phyloP scores from a whole-genome alignment of 2,888 invertebrate species.

The Sarcophaga subvicina region DNA sequence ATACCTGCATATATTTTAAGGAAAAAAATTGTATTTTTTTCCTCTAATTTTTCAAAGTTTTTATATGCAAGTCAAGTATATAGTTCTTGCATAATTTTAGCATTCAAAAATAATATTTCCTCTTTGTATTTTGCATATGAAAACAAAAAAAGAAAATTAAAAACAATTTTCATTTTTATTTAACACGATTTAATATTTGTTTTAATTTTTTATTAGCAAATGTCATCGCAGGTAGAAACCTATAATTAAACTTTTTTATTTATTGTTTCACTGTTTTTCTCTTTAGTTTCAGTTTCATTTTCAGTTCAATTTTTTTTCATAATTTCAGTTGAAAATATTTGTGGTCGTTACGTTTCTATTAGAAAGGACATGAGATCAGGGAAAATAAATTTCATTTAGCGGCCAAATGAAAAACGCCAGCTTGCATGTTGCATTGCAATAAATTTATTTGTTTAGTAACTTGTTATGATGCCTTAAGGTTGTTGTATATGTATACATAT shows the following conservation, averaged over 20 bases:
- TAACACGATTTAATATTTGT: not conserved
- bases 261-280: conserved; percentile 14
- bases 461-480: conserved; percentile 41
- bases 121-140: no score
- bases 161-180: no score
- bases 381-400: not conserved
- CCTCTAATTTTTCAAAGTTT: no score
- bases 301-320: no score
- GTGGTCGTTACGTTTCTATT: not conserved
- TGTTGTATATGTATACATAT: not conserved
- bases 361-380: not conserved
- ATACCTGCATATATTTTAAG: no score
- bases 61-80: no score
- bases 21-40: no score
- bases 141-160: no score
- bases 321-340: not conserved
- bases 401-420: conserved; percentile 73
- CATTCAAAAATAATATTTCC: no score
- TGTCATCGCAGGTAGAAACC: not conserved
- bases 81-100: no score
- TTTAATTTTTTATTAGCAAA: not conserved
- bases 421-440: conserved; percentile 74
- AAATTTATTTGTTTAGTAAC: conserved; percentile 55
- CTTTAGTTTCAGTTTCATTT: not conserved
- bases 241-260: conserved; percentile 33